Conservation (phyloP, 2,113 vertebrate genomes). For the Caranx melampygus region DNA sequence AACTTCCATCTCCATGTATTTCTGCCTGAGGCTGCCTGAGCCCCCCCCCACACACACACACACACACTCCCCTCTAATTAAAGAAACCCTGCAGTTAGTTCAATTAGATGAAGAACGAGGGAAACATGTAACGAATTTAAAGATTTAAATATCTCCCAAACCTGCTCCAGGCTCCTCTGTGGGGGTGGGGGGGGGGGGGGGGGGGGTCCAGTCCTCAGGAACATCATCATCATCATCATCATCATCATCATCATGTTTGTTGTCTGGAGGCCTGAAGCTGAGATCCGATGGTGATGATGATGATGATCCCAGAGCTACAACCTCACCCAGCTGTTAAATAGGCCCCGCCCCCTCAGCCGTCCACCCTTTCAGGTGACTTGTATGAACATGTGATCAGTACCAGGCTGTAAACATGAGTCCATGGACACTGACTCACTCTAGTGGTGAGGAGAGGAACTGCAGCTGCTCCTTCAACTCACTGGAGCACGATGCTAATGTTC, state of each 20-base stretch:
- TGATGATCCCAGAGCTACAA: too few species aligned
- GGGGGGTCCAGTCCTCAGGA: not conserved
- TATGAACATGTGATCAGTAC: too few species aligned
- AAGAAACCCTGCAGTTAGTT: conserved; percentile 91
- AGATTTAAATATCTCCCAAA: conserved; percentile 94
- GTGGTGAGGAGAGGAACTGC: too few species aligned
- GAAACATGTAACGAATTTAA: conserved; percentile 89
- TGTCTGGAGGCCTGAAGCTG: too few species aligned
- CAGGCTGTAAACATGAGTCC: too few species aligned
- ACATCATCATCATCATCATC: not conserved
- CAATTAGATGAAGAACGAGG: conserved; percentile 90
- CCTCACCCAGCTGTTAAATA: too few species aligned
- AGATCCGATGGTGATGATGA: not conserved
- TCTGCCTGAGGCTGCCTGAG: not conserved
- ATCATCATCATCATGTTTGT: not conserved
- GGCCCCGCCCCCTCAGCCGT: too few species aligned
- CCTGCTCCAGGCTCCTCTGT: conserved; percentile 85
- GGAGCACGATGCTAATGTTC: too few species aligned
- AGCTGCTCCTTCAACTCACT: too few species aligned
- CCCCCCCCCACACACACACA: not conserved
- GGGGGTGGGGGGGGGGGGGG: conserved; percentile 81
- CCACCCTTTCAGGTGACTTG: too few species aligned
- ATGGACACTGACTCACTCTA: too few species aligned
- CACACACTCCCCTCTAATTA: conserved; percentile 81
- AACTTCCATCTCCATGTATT: not conserved